A percentile compares a stretch with the other conserved stretches of the same genome.
Evolutionary conservation across 2,113 vertebrate species (phyloP).

Genomic region (Chitala chitala): DNA sequence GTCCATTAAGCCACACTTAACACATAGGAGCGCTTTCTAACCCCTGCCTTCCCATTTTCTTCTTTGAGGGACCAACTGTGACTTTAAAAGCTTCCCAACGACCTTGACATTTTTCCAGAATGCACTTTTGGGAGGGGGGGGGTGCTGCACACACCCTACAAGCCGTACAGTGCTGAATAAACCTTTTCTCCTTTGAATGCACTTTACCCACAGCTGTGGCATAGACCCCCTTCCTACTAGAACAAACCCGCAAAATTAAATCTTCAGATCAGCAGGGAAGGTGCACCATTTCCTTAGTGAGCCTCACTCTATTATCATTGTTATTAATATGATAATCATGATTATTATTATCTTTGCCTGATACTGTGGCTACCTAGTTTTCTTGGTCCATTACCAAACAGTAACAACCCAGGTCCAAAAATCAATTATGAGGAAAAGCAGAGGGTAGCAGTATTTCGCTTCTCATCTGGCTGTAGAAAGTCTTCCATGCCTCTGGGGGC

Average conservation of each 20-base stretch:
- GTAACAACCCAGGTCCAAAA: no score
- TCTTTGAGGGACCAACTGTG: neutral
- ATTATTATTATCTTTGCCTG: no score
- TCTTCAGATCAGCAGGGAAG: no score
- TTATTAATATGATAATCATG: no score
- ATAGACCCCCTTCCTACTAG: neutral
- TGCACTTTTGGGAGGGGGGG: neutral
- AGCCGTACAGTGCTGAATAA: neutral
- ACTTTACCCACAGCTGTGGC: neutral
- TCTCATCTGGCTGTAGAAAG: no score
- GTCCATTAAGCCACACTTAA: neutral
- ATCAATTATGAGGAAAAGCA: no score
- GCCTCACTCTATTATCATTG: no score
- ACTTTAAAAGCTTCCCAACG: slow-evolving; percentile 6
- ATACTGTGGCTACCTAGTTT: no score
- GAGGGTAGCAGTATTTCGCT: no score
- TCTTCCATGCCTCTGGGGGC: neutral
- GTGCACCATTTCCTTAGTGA: neutral
- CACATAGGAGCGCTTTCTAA: neutral
- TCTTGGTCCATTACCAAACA: no score
- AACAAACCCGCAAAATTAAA: no score
- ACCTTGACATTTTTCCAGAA: slow-evolving; percentile 8
- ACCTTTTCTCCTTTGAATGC: neutral
- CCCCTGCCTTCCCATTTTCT: neutral
- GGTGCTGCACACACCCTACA: neutral